phyloP scores from a whole-genome alignment of 1,140 invertebrate genomes.

The Nasonia giraulti region DNA sequence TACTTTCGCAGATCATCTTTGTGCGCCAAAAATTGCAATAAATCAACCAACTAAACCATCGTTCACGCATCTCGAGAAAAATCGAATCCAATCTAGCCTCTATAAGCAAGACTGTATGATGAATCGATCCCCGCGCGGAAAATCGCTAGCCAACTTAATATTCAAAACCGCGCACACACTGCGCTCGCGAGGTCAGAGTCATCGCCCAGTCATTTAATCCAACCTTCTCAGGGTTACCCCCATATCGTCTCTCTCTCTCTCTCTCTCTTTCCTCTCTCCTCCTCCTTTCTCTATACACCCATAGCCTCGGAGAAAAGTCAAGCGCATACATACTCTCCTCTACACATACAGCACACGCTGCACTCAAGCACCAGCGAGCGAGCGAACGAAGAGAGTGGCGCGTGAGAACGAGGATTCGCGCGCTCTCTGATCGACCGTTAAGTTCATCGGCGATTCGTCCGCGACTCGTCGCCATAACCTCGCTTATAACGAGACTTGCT shows the following conservation, averaged over 20 bases:
- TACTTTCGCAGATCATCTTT: too few species aligned
- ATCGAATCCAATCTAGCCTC: too few species aligned
- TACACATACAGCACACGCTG: not conserved
- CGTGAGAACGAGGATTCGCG: constrained; percentile 47
- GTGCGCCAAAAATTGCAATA: too few species aligned
- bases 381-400: constrained; percentile 32
- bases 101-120: not conserved
- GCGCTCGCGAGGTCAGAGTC: not conserved
- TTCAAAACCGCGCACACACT: not conserved
- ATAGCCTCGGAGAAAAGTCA: not conserved
- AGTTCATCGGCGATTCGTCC: constrained; percentile 40
- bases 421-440: constrained; percentile 41
- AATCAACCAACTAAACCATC: too few species aligned
- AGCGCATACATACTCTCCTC: not conserved
- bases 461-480: not conserved
- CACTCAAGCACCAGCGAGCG: not conserved
- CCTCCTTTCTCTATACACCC: not conserved
- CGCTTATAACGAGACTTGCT: not conserved
- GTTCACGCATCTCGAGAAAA: too few species aligned
- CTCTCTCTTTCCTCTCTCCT: not conserved
- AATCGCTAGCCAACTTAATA: constrained; percentile 1
- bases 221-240: not conserved
- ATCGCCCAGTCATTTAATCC: not conserved
- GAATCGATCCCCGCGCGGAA: not conserved
- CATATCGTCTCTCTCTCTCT: not conserved